phyloP scores from a whole-genome alignment of 2,888 invertebrate species.

The Glyphotaelius pellucidus region DNA sequence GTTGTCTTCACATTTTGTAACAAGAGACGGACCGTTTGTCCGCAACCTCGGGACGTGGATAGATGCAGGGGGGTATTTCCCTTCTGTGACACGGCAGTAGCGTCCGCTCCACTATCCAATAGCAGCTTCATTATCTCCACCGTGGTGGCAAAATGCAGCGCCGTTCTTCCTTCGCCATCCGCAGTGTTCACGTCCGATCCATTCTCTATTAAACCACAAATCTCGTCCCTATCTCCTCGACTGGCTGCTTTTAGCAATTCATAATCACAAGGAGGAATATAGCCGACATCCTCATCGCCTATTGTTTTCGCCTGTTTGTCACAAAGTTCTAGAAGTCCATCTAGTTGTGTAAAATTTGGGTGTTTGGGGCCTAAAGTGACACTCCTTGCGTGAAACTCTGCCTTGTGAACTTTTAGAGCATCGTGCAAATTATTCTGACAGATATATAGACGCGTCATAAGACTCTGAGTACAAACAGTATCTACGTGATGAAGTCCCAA shows the following conservation, averaged over 20 bases:
- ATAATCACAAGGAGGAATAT: too few relatives aligned
- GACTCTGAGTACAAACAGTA: background rate
- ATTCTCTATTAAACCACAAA: too few relatives aligned
- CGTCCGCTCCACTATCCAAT: slow-evolving; percentile 80
- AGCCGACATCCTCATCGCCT: too few relatives aligned
- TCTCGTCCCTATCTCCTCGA: too few relatives aligned
- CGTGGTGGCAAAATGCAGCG: slow-evolving; percentile 70
- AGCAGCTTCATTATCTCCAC: slow-evolving; percentile 82
- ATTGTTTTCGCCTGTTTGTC: too few relatives aligned
- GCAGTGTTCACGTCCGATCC: background rate
- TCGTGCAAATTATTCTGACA: background rate
- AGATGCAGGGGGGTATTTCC: slow-evolving; percentile 89
- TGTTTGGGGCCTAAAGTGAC: too few relatives aligned
- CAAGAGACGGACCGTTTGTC: background rate
- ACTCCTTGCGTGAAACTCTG: too few relatives aligned
- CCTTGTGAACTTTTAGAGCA: background rate
- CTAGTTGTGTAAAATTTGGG: too few relatives aligned
- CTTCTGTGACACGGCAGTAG: slow-evolving; percentile 83
- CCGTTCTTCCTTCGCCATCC: background rate
- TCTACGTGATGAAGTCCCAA: background rate
- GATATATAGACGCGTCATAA: background rate
- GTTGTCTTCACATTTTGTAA: background rate
- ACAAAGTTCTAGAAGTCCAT: too few relatives aligned
- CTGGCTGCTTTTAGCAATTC: too few relatives aligned
- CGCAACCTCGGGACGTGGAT: slow-evolving; percentile 76